A percentile compares a stretch with the other conserved stretches of the same genome.
These are phyloP conservation scores for Lagocephalus sceleratus DNA, from an alignment of 2,797 vertebrate genomes.

Conservation along the genomic window DNA sequence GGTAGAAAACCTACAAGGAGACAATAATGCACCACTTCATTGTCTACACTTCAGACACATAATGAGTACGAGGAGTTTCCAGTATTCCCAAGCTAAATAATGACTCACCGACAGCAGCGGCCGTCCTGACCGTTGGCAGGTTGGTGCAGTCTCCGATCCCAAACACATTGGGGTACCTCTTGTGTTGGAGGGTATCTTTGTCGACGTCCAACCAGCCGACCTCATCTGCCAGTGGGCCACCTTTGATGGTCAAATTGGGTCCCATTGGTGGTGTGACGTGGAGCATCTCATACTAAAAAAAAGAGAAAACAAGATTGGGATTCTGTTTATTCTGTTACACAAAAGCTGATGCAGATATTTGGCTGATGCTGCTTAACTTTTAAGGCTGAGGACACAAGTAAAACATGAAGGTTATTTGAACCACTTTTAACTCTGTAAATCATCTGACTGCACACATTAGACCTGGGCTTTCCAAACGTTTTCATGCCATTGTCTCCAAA, in stretches of 20 bases:
- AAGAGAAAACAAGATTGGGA: not conserved
- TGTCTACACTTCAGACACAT: not conserved
- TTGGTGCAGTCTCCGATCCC: slow-evolving; percentile 97
- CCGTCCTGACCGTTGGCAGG: slow-evolving; percentile 91
- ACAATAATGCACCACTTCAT: not conserved
- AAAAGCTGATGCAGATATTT: too few relatives aligned
- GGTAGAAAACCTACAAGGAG: too few relatives aligned
- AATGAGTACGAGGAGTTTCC: slow-evolving; percentile 5
- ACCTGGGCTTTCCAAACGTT: too few relatives aligned
- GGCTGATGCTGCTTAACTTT: too few relatives aligned
- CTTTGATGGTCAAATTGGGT: slow-evolving; percentile 81
- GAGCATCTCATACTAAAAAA: slow-evolving; percentile 91
- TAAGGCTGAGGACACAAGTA: too few relatives aligned
- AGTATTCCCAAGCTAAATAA: not conserved
- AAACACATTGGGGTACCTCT: slow-evolving; percentile 89
- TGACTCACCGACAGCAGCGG: slow-evolving; percentile 87
- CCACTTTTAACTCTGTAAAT: too few relatives aligned
- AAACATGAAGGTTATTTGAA: too few relatives aligned
- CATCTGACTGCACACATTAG: too few relatives aligned
- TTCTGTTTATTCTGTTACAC: not conserved
- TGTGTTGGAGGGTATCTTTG: slow-evolving; percentile 91
- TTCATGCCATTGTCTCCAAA: too few relatives aligned
- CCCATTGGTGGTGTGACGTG: slow-evolving; percentile 98
- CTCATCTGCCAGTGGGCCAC: slow-evolving; percentile 79
- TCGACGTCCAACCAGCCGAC: slow-evolving; percentile 90